Conservation (phyloP, 2,113 vertebrate genomes). For the Dipodomys spectabilis region DNA sequence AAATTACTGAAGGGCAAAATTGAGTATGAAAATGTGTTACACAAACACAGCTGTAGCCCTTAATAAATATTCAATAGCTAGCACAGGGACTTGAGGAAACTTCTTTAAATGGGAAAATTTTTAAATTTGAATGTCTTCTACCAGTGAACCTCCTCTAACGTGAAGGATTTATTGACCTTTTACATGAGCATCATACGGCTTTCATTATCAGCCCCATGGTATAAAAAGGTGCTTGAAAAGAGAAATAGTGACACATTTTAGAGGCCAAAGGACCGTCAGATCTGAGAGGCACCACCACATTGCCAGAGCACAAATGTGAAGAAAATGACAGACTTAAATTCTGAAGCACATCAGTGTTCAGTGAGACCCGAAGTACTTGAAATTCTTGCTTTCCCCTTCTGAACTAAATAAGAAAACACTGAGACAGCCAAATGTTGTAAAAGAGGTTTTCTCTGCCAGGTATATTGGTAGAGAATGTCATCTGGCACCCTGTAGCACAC, state of each 20-base stretch:
- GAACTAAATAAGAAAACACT: conserved; percentile 67
- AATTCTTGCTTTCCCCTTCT: conserved; percentile 62
- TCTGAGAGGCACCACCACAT: conserved; percentile 34
- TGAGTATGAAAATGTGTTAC: conserved; percentile 81
- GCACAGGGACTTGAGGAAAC: conserved; percentile 61
- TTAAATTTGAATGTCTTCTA: conserved; percentile 55
- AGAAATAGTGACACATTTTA: conserved; percentile 55
- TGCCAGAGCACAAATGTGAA: conserved; percentile 59
- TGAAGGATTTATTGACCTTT: conserved; percentile 71
- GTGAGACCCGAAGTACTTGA: conserved; percentile 29
- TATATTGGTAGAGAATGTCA: neutral
- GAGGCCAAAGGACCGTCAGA: conserved; percentile 40
- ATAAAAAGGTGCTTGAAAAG: conserved; percentile 70
- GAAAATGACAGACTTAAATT: conserved; percentile 76
- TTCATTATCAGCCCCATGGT: conserved; percentile 53
- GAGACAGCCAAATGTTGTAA: neutral
- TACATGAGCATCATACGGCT: conserved; percentile 40
- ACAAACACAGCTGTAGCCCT: conserved; percentile 78
- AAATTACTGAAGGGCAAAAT: conserved; percentile 84
- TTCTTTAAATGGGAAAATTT: conserved; percentile 60
- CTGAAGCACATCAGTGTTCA: conserved; percentile 14
- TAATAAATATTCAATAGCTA: conserved; percentile 81
- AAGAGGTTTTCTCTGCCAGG: conserved; percentile 13
- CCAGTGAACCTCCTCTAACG: conserved; percentile 62
- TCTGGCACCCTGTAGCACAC: neutral